Evolutionary conservation across 1,140 invertebrate genomes (phyloP), one percentile per base, ranked within the genome.

Genomic region (Cotesia vestalis): DNA sequence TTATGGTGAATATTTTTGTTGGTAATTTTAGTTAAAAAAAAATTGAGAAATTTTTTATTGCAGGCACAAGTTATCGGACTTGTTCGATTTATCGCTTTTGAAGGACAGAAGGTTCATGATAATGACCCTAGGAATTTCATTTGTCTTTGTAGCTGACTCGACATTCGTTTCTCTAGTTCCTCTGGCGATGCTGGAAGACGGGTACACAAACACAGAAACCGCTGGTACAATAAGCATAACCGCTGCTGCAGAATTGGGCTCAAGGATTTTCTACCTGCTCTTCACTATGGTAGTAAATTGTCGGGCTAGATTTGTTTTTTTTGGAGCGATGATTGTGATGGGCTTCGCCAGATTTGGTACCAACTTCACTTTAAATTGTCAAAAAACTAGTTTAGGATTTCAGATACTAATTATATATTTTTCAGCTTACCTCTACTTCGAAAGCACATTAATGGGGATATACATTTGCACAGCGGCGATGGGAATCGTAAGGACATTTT

Each of bases 61-160:
- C 53, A 75, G 74, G 3, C 55, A 66, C 6, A 66, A 78, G 4
- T 4, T 84, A 5, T 75, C 61, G 2, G 78, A 76, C 1, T 73
- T 85, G 14, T 77, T 86, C 59, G 85, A 87, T n/a, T 66, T 81
- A 9, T 79, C 79, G 2, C 46, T 86, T 59, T 62, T 87, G n/a
- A 84, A 82, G 52, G 77, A 82, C 53, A 75, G 73, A 0, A 55
- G 74, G 4, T 87, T 86, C 57, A 55, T 86, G 17, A 85, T 83
- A 27, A 78, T 81, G 38, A 83, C 81, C 36, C 51, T 84, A 0
- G 85, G 85, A 2, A 78, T 84, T 8, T 85, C 80, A 70, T 82
- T 85, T 11, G 80, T 84, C 3, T 78, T 79, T 8, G 78, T 79
- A 2, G 81, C 83, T 60, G 85, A 87, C 69, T 83, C 69, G 27